Evolutionary conservation across 2,113 vertebrate species (phyloP).

Genomic region (Scatophagus argus): DNA sequence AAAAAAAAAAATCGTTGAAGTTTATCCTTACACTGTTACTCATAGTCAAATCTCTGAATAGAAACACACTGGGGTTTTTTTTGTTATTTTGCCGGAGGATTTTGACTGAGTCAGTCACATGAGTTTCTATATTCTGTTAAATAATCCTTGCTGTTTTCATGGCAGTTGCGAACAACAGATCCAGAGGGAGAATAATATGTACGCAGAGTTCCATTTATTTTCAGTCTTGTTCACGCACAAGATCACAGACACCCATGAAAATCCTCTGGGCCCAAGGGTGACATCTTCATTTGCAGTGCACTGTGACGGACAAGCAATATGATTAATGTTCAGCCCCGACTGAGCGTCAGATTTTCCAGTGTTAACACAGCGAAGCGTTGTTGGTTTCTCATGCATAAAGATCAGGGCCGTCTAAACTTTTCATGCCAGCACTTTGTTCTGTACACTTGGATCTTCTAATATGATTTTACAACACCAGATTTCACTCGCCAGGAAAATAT

Average conservation of each 20-base stretch:
- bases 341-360: neutral
- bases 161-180: neutral
- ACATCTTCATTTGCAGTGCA: conserved; percentile 19
- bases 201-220: conserved; percentile 43
- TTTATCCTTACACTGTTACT: neutral
- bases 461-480: neutral
- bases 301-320: conserved; percentile 5
- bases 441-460: neutral
- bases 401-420: neutral
- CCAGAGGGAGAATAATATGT: neutral
- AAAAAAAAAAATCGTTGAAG: neutral
- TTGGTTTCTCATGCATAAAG: conserved; percentile 9
- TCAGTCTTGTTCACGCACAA: conserved; percentile 25
- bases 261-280: conserved; percentile 16
- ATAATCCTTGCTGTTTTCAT: conserved; percentile 5
- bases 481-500: neutral
- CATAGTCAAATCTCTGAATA: neutral
- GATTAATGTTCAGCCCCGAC: conserved; percentile 27
- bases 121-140: neutral
- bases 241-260: conserved; percentile 30
- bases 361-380: neutral
- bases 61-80: conserved; percentile 3
- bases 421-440: neutral
- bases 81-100: neutral
- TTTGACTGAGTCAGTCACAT: conserved; percentile 32